Evolutionary conservation across 2,113 vertebrate genomes (phyloP), one percentile per base, ranked within the genome.

Genomic region (Myotis yumanensis): DNA sequence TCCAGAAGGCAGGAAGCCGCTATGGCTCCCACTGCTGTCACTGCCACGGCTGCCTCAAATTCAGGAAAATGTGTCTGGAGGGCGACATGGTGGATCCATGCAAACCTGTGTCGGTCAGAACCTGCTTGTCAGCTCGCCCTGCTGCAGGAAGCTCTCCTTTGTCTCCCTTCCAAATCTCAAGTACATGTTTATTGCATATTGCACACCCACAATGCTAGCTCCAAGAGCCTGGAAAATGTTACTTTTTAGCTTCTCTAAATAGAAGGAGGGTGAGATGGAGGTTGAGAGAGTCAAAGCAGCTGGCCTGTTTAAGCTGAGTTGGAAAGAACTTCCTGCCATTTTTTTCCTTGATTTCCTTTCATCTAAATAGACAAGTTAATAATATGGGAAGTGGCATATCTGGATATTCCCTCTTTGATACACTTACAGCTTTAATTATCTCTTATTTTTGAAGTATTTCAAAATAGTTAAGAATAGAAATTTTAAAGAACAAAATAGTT

Each of bases 401-500:
- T 62, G 43, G 22, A 69, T 57, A 71, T 23, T 52, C 28, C 7
- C n/a, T 68, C n/a, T 68, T 30, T 87, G 57, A 71, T 62, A 69
- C 12, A 59, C 8, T n/a, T 69, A 37, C 17, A 68, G 14, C 62
- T 95, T 69, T 83, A 88, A 35, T 30, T 59, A 83, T 30, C 16
- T 69, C 15, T 84, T 79, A 40, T 35, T 89, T 93, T 81, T 81
- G 23, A 48, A 91, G 32, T 75, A 30, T 73, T 73, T 73, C 72
- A 73, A 73, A 73, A 73, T 73, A 46, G 8, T 7, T 73, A 73
- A 35, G 37, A 73, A 43, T 43, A 73, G 23, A 43, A 73, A 46
- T 90, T 94, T 79, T 62, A 90, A 79, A 86, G 11, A 86, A 68
- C 16, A 86, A 90, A 84, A 83, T 30, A 68, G 30, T 68, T 16